Evolutionary conservation across 2,797 vertebrate species (phyloP), one percentile per base, ranked within the genome.

Genomic region (Melanotaenia parkinsoni): DNA sequence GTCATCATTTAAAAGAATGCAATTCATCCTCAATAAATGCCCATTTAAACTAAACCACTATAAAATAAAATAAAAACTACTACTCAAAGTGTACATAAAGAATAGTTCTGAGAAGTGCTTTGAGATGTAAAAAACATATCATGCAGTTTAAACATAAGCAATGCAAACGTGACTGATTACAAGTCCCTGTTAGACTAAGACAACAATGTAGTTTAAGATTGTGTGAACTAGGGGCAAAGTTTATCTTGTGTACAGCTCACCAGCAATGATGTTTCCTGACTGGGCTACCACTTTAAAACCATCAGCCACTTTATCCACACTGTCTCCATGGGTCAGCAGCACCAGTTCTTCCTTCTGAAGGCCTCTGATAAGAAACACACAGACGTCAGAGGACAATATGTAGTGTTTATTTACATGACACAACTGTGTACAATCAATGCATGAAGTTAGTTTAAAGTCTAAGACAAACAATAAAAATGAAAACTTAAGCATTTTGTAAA

Each of bases 321-420:
- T 99, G 67, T 99, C 98, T 72, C 98, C 98, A 0, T 99, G 98
- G 38, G 98, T 99, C 80, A 99, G 94, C 71, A 99, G 92, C 73
- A 99, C 98, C 63, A 97, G 90, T 77, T 99, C 98, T 83, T 99
- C 98, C 90, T 99, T 99, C 92, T 99, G 97, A 83, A 99, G 96
- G 72, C 98, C 97, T 90, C 98, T 99, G 87, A 79, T 69, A 43
- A 60, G 10, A 80, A 40, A 77, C 26, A 85, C 58, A 76, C 24
- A 57, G 3, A 67, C 1, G 16, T 82, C 58, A 82, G 32, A 50
- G 9, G 24, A 74, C n/a, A 38, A 57, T 26, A 24, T 18, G 16
- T 11, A 14, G 8, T 59, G 38, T 57, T 67, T 18, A 33, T 30
- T 8, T 43, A 56, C 26, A 61, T n/a, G 5, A 37, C 45, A 71